Percentiles rank a stretch among this genome's conserved stretches.
Evolutionary conservation across 2,888 invertebrate species (phyloP).

Genomic region (Drosophila conformis): DNA sequence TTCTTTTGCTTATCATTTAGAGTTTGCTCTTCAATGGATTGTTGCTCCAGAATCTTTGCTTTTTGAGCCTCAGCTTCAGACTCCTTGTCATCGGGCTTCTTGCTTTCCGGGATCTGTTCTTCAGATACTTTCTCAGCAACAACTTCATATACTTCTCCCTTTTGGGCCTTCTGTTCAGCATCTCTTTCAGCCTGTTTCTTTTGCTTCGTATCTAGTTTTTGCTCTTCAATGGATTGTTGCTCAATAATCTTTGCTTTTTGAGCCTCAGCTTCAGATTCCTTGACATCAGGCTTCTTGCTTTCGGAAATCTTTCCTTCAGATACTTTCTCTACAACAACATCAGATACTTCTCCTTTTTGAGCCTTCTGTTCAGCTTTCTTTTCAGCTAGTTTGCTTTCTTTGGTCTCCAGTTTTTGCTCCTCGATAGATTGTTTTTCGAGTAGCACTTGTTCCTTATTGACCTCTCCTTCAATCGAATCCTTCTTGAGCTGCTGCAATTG

Average conservation of each 20-base stretch:
- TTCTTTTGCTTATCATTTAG: not conserved
- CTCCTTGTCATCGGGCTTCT: slow-evolving; percentile 17
- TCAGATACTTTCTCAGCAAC: slow-evolving; percentile 1
- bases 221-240: not conserved
- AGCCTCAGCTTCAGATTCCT: not conserved
- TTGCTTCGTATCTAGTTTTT: not conserved
- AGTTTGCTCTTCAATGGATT: slow-evolving; percentile 16
- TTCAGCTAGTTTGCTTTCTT: not conserved
- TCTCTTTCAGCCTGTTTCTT: not conserved
- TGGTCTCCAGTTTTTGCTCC: not conserved
- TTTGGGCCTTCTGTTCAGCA: not conserved
- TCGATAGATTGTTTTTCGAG: not conserved
- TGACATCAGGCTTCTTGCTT: not conserved
- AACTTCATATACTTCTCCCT: slow-evolving; percentile 6
- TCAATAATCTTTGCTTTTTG: not conserved
- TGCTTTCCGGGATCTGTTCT: not conserved
- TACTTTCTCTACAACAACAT: slow-evolving; percentile 3
- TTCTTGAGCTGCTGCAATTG: slow-evolving; percentile 33
- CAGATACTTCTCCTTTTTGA: slow-evolving; percentile 10
- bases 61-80: slow-evolving; percentile 17
- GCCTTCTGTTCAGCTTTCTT: not conserved
- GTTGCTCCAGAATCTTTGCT: slow-evolving; percentile 5
- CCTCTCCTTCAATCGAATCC: not conserved
- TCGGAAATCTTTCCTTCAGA: not conserved
- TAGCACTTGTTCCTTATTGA: not conserved